A percentile compares a stretch with the other conserved stretches of the same genome.
phyloP scores from a whole-genome alignment of 2,797 vertebrate genomes.

The Alosa sapidissima region DNA sequence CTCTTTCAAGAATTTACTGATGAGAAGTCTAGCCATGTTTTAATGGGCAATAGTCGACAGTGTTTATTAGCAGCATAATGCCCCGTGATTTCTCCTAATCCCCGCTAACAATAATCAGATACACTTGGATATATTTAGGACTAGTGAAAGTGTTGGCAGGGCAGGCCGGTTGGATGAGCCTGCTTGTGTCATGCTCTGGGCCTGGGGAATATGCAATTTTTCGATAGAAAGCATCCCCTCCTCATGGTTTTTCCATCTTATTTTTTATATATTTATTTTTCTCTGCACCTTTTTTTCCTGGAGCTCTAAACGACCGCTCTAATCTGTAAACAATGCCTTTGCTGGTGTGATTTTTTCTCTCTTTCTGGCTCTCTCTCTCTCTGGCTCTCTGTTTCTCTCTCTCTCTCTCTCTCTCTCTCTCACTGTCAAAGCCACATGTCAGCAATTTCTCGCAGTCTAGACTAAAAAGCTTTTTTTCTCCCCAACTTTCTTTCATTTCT shows the following conservation, averaged over 20 bases:
- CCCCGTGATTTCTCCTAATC: not conserved
- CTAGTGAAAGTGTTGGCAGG: not conserved
- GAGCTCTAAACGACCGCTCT: conserved; percentile 17
- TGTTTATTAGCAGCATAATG: not conserved
- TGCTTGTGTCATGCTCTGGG: not conserved
- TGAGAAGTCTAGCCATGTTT: too few species aligned
- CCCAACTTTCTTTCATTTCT: not conserved
- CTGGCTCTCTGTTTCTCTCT: not conserved
- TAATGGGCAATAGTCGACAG: not conserved
- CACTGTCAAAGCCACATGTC: not conserved
- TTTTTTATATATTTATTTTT: not conserved
- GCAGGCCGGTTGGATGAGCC: not conserved
- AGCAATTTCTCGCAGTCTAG: not conserved
- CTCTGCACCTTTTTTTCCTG: conserved; percentile 1
- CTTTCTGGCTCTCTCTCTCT: not conserved
- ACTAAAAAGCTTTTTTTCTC: not conserved
- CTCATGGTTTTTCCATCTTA: not conserved
- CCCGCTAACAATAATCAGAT: not conserved
- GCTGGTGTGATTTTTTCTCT: conserved; percentile 14
- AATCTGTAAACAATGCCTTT: not conserved
- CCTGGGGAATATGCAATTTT: not conserved
- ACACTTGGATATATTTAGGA: not conserved
- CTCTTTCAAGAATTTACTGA: too few species aligned
- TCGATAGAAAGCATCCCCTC: not conserved
- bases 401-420: not conserved